phyloP scores from a whole-genome alignment of 2,113 vertebrate genomes.

The Odontesthes bonariensis region DNA sequence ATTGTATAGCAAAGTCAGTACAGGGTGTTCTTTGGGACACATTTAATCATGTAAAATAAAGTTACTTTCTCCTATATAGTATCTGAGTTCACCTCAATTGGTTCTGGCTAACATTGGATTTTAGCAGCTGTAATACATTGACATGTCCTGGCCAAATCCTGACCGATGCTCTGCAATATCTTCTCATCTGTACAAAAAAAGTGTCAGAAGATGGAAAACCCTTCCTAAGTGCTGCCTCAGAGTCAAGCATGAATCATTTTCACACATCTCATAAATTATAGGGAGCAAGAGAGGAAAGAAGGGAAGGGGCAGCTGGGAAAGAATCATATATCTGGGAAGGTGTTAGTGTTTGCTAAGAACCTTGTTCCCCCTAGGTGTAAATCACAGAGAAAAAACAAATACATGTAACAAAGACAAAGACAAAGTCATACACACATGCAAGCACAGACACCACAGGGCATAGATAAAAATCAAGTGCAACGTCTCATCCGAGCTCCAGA shows the following conservation, averaged over 20 bases:
- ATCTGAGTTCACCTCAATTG: conserved; percentile 3
- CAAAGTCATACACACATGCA: not conserved
- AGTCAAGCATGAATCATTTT: conserved; percentile 70
- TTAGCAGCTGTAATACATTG: conserved; percentile 25
- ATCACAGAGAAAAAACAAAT: conserved; percentile 21
- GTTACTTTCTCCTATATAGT: conserved; percentile 3
- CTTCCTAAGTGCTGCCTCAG: conserved; percentile 10
- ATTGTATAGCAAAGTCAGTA: conserved; percentile 29
- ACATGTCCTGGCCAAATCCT: conserved; percentile 32
- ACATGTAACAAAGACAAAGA: not conserved
- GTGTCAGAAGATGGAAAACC: conserved; percentile 34
- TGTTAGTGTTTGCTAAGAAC: conserved; percentile 32
- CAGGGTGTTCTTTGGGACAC: conserved; percentile 23
- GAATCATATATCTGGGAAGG: conserved; percentile 39
- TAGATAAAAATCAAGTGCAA: not conserved
- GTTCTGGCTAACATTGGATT: conserved; percentile 31
- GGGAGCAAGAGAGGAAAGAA: conserved; percentile 10
- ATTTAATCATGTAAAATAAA: conserved; percentile 25
- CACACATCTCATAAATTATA: conserved; percentile 69
- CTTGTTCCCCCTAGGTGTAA: conserved; percentile 18
- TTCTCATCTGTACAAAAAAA: conserved; percentile 26
- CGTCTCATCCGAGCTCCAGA: not conserved
- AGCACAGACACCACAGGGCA: not conserved
- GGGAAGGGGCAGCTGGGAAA: conserved; percentile 20
- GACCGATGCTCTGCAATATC: not conserved